Percentiles rank a stretch among this genome's conserved stretches.
Conservation (phyloP, 2,888 invertebrate genomes). For the Plebejus anna region DNA sequence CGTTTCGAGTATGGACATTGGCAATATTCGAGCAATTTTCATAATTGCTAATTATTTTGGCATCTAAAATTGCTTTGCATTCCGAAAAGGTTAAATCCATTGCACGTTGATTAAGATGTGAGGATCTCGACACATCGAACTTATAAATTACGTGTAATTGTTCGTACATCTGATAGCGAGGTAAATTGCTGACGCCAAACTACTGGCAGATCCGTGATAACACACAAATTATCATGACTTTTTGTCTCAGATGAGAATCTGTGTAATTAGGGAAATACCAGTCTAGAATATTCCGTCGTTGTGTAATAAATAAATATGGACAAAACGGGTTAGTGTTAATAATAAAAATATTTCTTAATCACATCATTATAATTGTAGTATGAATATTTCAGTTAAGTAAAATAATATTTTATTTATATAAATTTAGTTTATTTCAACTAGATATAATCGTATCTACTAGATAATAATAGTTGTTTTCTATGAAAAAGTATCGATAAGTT, state of each 20-base stretch:
- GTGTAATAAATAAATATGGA: background rate
- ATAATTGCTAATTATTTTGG: slow-evolving; percentile 12
- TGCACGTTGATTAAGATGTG: slow-evolving; percentile 9
- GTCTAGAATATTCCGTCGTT: background rate
- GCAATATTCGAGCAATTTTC: background rate
- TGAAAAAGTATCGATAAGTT: background rate
- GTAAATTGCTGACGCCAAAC: slow-evolving; percentile 11
- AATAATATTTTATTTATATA: background rate
- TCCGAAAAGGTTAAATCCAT: slow-evolving; percentile 2
- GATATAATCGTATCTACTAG: background rate
- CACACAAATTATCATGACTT: slow-evolving; percentile 11
- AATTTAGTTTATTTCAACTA: background rate
- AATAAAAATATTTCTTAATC: background rate
- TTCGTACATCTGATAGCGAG: slow-evolving; percentile 7
- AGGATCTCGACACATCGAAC: slow-evolving; percentile 7
- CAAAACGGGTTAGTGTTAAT: background rate
- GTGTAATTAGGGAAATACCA: slow-evolving; percentile 15
- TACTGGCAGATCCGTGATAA: background rate
- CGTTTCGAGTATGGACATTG: background rate
- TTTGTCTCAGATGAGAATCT: slow-evolving; percentile 18
- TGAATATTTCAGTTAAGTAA: background rate
- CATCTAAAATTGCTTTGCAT: slow-evolving; percentile 4
- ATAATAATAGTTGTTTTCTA: background rate
- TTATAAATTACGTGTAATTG: slow-evolving; percentile 13
- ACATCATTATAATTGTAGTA: background rate